A percentile compares a stretch with the other conserved stretches of the same genome.
These are phyloP conservation scores for Dinomys branickii DNA, from an alignment of 2,113 vertebrate species.

Conservation along the genomic window DNA sequence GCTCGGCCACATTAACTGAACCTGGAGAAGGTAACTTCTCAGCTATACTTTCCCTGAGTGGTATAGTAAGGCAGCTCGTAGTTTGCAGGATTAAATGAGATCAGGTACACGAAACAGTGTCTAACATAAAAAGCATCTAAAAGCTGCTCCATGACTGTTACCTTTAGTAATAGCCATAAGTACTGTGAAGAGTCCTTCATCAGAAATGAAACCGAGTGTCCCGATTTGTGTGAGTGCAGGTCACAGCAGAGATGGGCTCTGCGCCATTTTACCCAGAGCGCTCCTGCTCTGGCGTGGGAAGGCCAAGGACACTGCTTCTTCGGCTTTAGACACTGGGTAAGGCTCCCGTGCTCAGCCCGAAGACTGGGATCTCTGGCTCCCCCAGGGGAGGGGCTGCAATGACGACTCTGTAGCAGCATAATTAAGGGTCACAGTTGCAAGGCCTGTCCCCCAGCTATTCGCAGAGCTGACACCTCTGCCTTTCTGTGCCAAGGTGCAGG, in stretches of 20 bases:
- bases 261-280: neutral
- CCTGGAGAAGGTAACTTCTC: neutral
- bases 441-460: neutral
- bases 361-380: neutral
- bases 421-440: neutral
- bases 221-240: neutral
- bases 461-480: neutral
- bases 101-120: neutral
- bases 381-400: slow-evolving; percentile 18
- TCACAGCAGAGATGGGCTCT: neutral
- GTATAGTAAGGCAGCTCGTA: neutral
- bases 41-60: neutral
- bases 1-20: neutral
- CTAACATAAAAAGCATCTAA: neutral
- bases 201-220: neutral
- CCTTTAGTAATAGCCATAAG: neutral
- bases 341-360: neutral
- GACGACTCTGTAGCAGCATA: neutral
- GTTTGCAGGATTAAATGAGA: neutral
- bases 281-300: neutral
- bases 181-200: neutral
- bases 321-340: neutral
- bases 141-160: neutral
- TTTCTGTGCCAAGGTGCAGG: neutral
- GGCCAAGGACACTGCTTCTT: neutral